These are phyloP conservation scores for Holocentrus rufus DNA, from an alignment of 2,797 vertebrate species.

Conservation along the genomic window DNA sequence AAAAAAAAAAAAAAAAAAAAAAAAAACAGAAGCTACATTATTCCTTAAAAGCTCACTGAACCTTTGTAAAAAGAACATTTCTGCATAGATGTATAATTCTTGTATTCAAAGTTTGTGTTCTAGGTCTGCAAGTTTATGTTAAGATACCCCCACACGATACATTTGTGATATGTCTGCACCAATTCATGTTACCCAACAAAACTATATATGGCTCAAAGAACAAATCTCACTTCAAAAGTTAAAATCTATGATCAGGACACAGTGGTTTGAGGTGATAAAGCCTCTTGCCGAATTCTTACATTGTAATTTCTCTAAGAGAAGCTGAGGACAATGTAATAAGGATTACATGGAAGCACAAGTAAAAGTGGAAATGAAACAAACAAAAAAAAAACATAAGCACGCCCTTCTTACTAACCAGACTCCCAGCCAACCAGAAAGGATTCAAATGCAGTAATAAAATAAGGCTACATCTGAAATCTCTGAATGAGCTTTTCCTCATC, in stretches of 20 bases:
- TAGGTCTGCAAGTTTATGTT: slow-evolving; percentile 41
- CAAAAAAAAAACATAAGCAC: too few relatives aligned
- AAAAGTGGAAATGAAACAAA: too few relatives aligned
- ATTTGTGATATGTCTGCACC: slow-evolving; percentile 35
- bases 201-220: slow-evolving; percentile 44
- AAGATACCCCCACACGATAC: slow-evolving; percentile 10
- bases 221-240: slow-evolving; percentile 5
- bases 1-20: too few relatives aligned
- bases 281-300: too few relatives aligned
- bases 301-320: too few relatives aligned
- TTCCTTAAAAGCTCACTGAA: slow-evolving; percentile 70
- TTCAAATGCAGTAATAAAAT: too few relatives aligned
- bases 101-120: slow-evolving; percentile 59
- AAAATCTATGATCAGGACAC: slow-evolving; percentile 47
- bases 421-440: too few relatives aligned
- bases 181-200: slow-evolving; percentile 4
- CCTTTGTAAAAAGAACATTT: slow-evolving; percentile 64
- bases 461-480: too few relatives aligned
- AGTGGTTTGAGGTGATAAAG: slow-evolving; percentile 26
- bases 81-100: slow-evolving; percentile 78
- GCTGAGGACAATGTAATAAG: too few relatives aligned
- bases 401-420: too few relatives aligned
- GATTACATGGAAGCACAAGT: too few relatives aligned
- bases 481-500: too few relatives aligned
- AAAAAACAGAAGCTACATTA: slow-evolving; percentile 63